Base-by-base conservation (phyloP, 1,140 invertebrate species). In the Sarcophaga bullata region DNA sequence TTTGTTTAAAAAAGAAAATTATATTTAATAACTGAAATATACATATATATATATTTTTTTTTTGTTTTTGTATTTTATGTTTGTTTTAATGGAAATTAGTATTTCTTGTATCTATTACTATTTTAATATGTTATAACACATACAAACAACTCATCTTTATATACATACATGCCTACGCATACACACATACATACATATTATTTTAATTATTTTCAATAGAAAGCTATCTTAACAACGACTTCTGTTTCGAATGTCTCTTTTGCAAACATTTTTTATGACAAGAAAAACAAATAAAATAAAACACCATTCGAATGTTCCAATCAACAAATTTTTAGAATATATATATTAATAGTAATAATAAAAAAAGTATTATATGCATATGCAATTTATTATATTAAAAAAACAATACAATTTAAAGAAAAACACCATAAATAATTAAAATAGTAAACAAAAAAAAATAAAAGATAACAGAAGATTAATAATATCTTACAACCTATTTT, bases 331-430 rank as follows among this genome's bases (percentile, higher is more conserved):
- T 37, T 37, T 37, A 37, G 25, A 37, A 37, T 37, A 37, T 4
- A 37, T 37, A 37, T 37, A 37, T 37, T 37, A 37, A 37, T 37
- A 37, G 25, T 37, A 37, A 37, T 37, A 37, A 37, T 37, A 52
- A 80, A 80, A 81, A 13, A 68, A 49, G 54, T 81, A 68, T 76
- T 76, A 48, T 50, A 50, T 46, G 72, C 72, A 25, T 73, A 73
- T 76, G 46, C 49, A 76, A 48, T 76, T 76, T 50, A 48, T 76
- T 76, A 48, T n/a, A 80, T 73, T 11, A 19, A 15, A 58, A 58
- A 0, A 80, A 37, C 17, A 80, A 37, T 58, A 46, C 47, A 80
- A 17, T 58, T 17, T 25, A 54, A 80, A 46, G 7, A 76, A 8
- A 10, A 81, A 81, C 80, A 81, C 25, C 52, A 81, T 47, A 68